Evolutionary conservation across 2,113 vertebrate genomes (phyloP), one percentile per base, ranked within the genome.

Genomic region (Indicator maculatus): DNA sequence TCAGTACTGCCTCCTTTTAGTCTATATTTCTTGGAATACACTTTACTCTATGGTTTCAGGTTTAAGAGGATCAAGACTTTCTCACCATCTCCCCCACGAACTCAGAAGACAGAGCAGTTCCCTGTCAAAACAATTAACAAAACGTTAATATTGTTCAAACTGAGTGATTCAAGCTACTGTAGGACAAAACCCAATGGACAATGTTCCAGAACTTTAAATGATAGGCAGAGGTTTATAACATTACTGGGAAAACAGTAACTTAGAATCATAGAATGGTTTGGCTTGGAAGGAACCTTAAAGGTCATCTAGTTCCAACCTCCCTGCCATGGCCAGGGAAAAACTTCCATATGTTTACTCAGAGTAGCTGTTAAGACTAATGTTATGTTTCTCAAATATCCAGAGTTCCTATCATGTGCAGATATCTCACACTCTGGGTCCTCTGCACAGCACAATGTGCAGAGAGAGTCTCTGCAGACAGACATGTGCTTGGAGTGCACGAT

Each of bases 401-500:
- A 70, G 13, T 45, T 87, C 44, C 31, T 85, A 16, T 0, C 0
- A 6, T 53, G 11, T 19, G 14, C 1, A 6, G 36, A 19, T 45
- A 61, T 71, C 28, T 7, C 16, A 55, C 4, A 10, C 36, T 67
- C 33, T 36, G 52, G 56, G 78, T 5, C 18, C 39, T 76, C 60
- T 31, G 14, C 11, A 33, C n/a, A 56, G 9, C 36, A 77, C 36
- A 50, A 86, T 81, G 41, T 47, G 17, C 26, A 83, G 67, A 11
- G 6, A 52, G 53, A 69, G 27, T 80, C 70, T 93, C 41, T 72
- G 26, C 26, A 71, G 71, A 44, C 30, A 67, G 41, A 28, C 41
- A 56, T 2, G 15, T 61, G 74, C 55, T 81, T 75, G 39, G 90
- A 79, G 30, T 28, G 23, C 41, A 26, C 24, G 23, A 41, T 83